phyloP scores from a whole-genome alignment of 2,888 invertebrate species.

The Ecdyonurus torrentis region DNA sequence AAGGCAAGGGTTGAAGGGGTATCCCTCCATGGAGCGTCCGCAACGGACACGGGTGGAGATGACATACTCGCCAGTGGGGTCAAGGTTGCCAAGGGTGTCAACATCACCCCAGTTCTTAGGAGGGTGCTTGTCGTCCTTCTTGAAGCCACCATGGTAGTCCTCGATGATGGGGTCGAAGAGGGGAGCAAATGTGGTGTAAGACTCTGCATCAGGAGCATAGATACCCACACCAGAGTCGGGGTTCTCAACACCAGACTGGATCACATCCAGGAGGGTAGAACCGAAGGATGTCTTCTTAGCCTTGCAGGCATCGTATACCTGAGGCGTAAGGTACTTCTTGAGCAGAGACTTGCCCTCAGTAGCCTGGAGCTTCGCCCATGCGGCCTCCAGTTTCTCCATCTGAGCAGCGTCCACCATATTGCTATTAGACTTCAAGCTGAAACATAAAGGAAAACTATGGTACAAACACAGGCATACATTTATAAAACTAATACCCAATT shows the following conservation, averaged over 20 bases:
- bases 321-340: constrained; percentile 88
- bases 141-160: constrained; percentile 92
- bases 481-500: no score
- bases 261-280: constrained; percentile 81
- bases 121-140: constrained; percentile 87
- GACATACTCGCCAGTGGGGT: constrained; percentile 77
- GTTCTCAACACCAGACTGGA: constrained; percentile 94
- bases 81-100: constrained; percentile 74
- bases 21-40: constrained; percentile 87
- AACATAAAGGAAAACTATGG: no score
- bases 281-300: constrained; percentile 77
- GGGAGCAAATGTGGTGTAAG: constrained; percentile 74
- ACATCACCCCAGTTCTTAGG: constrained; percentile 89
- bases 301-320: constrained; percentile 81
- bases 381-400: constrained; percentile 80
- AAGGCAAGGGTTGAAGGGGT: constrained; percentile 95
- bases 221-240: constrained; percentile 93
- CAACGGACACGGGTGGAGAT: constrained; percentile 93
- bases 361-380: constrained; percentile 68
- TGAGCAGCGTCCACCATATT: constrained; percentile 83
- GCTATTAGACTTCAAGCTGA: constrained; percentile 20
- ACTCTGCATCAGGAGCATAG: constrained; percentile 93
- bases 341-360: constrained; percentile 90
- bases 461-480: no score
- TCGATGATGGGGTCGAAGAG: constrained; percentile 97